Evolutionary conservation across 1,140 invertebrate genomes (phyloP), one percentile per base, ranked within the genome.

Genomic region (Drosophila kurseongensis): DNA sequence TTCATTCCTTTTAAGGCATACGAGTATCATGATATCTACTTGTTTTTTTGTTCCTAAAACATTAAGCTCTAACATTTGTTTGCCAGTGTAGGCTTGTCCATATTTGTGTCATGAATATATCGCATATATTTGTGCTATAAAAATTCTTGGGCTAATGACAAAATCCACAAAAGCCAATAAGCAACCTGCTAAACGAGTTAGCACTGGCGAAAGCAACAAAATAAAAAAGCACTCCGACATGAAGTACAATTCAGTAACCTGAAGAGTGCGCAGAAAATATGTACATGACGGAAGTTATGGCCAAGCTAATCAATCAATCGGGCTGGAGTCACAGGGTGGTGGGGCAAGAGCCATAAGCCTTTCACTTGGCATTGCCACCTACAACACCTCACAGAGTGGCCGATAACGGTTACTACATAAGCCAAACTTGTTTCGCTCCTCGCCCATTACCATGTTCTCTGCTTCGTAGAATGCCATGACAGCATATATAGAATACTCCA

Each of bases 371-470:
- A 52, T 14, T 55, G 59, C 78, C 80, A 79, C 80, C 75, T 78
- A 83, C 81, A 75, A 83, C 68, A 72, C 58, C 63, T 57, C 29
- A 2, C 6, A 32, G 5, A 32, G 29, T 32, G 29, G 68, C 32
- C 51, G 69, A 79, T 82, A 82, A 82, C 80, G 65, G 80, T 84
- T 83, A 84, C 79, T 75, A 72, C 80, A 80, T 84, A 79, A 79
- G 75, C 80, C 82, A 82, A 84, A 72, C 80, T 75, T 58, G 78
- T 80, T 80, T 58, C 52, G 41, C 27, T 35, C 29, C 50, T 54
- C 47, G 32, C 36, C 61, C 47, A 68, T 67, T 47, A 56, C 66
- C 67, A 71, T 56, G 44, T 40, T 71, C 27, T 4, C 42, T 16
- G 4, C 16, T 71, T 69, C 42, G 66, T 72, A 84, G 80, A 84